Conservation (phyloP, 1,140 invertebrate species). For the Procambarus clarkii region DNA sequence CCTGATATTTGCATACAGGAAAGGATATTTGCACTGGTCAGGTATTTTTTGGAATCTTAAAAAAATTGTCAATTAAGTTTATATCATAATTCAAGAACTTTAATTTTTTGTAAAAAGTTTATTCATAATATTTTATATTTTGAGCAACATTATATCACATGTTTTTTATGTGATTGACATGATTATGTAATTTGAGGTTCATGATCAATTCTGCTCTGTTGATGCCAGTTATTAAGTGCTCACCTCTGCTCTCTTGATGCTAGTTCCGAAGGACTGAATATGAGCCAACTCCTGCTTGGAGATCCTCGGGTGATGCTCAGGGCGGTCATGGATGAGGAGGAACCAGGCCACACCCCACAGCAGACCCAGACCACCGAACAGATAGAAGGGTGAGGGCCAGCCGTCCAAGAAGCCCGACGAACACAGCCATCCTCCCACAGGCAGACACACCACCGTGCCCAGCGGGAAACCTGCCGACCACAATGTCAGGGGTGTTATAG, state of each 20-base stretch:
- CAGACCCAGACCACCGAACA: conserved; percentile 55
- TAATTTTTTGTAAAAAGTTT: too few species aligned
- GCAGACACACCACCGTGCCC: conserved; percentile 46
- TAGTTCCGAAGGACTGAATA: conserved; percentile 73
- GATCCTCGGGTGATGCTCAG: conserved; percentile 81
- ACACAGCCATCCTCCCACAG: conserved; percentile 54
- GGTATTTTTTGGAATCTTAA: too few species aligned
- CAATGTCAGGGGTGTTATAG: background rate
- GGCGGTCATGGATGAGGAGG: conserved; percentile 75
- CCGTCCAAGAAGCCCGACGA: conserved; percentile 46
- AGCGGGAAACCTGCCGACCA: conserved; percentile 43
- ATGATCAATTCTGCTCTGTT: too few species aligned
- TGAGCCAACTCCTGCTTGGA: conserved; percentile 82
- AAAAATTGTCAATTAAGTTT: too few species aligned
- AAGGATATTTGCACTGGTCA: too few species aligned
- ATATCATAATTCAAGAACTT: too few species aligned
- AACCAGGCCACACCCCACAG: conserved; percentile 73
- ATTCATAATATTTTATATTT: too few species aligned
- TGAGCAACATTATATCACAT: too few species aligned
- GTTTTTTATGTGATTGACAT: too few species aligned
- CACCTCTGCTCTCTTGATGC: conserved; percentile 57
- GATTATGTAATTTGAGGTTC: too few species aligned
- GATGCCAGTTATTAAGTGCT: background rate
- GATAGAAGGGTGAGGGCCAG: conserved; percentile 62
- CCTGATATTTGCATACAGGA: too few species aligned